Conservation (phyloP, 2,797 vertebrate species). For the Arremon brunneinucha region DNA sequence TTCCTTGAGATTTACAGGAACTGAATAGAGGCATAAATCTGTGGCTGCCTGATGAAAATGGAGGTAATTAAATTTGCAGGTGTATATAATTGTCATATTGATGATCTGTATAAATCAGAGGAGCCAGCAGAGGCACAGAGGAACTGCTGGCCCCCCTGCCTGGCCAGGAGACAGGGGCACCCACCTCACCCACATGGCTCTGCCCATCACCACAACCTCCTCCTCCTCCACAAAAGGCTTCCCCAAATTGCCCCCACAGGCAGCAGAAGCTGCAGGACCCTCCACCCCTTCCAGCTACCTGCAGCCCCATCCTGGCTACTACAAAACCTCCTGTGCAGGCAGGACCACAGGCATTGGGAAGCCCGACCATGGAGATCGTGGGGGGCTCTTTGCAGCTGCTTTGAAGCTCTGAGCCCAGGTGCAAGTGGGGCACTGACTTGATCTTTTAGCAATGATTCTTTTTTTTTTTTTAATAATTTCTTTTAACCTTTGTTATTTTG, state of each 20-base stretch:
- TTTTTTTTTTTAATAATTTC: neutral
- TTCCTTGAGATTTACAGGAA: conserved; percentile 73
- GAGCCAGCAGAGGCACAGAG: conserved; percentile 30
- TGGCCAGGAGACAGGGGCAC: neutral
- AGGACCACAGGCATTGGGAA: neutral
- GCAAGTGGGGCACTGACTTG: conserved; percentile 1
- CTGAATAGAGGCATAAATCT: conserved; percentile 70
- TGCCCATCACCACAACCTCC: neutral
- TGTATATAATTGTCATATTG: conserved; percentile 73
- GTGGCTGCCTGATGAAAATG: conserved; percentile 60
- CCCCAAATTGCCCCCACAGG: rapidly evolving
- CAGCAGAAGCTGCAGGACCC: neutral
- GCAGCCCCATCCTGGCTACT: neutral
- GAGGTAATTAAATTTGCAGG: conserved; percentile 75
- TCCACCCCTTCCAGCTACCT: neutral
- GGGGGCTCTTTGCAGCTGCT: neutral
- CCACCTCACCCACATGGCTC: neutral
- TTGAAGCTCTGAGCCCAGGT: neutral
- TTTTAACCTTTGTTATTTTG: conserved; percentile 64
- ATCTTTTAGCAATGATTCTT: neutral
- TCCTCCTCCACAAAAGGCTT: neutral
- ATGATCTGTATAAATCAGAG: conserved; percentile 69
- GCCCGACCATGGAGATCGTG: rapidly evolving
- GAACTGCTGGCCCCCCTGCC: neutral
- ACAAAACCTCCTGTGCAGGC: neutral